Percentiles rank a stretch among this genome's conserved stretches.
phyloP scores from a whole-genome alignment of 1,140 invertebrate genomes.

The Hypothenemus hampei region DNA sequence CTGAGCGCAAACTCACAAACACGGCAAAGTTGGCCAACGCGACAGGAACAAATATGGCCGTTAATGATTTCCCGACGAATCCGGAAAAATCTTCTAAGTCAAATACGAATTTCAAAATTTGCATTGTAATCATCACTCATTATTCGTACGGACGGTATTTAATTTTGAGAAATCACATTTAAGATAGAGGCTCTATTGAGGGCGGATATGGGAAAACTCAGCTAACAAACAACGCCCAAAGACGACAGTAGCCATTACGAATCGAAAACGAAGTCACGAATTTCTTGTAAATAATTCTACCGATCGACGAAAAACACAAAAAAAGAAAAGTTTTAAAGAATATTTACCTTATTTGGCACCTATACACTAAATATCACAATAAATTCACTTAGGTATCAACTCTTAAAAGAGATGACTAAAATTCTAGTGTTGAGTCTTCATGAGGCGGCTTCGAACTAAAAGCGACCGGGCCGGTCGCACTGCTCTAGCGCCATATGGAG shows the following conservation, averaged over 20 bases:
- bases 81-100: background rate
- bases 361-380: slow-evolving; percentile 47
- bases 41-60: background rate
- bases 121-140: too few species aligned
- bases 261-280: too few species aligned
- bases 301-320: too few species aligned
- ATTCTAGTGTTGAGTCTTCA: slow-evolving; percentile 37
- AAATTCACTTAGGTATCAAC: slow-evolving; percentile 40
- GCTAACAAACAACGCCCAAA: too few species aligned
- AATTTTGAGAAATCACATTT: too few species aligned
- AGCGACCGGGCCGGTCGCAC: slow-evolving; percentile 34
- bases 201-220: too few species aligned
- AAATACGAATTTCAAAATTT: background rate
- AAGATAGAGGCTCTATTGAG: too few species aligned
- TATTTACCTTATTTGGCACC: slow-evolving; percentile 48
- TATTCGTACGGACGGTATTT: too few species aligned
- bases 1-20: too few species aligned
- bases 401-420: slow-evolving; percentile 41
- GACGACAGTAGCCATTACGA: too few species aligned
- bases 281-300: too few species aligned
- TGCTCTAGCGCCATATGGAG: slow-evolving; percentile 28
- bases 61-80: background rate
- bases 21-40: too few species aligned
- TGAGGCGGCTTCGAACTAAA: slow-evolving; percentile 43
- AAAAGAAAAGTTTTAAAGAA: background rate